phyloP scores from a whole-genome alignment of 2,888 invertebrate genomes.

The Dasypogon diadema region DNA sequence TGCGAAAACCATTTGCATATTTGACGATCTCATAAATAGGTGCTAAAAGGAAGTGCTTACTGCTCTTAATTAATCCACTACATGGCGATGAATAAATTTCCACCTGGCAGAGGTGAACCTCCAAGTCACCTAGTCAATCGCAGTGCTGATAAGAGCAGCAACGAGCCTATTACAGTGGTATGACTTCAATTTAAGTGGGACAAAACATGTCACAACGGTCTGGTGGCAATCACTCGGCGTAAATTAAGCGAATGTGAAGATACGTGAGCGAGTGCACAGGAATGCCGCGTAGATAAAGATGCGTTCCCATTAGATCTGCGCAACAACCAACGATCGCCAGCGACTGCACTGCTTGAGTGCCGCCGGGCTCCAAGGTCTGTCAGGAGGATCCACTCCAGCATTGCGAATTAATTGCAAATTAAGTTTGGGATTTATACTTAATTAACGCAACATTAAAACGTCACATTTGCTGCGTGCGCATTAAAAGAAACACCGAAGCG shows the following conservation, averaged over 20 bases:
- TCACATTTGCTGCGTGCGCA: conserved; percentile 52
- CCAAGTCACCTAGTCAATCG: not conserved
- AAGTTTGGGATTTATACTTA: conserved; percentile 57
- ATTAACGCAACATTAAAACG: conserved; percentile 56
- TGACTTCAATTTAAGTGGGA: conserved; percentile 1
- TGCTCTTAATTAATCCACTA: conserved; percentile 37
- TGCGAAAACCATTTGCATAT: conserved; percentile 50
- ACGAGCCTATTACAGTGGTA: not conserved
- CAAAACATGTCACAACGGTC: conserved; percentile 33
- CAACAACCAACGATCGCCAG: not conserved
- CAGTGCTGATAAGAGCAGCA: conserved; percentile 6
- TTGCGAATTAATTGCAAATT: conserved; percentile 56
- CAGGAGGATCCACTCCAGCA: conserved; percentile 7
- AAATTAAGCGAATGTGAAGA: conserved; percentile 5
- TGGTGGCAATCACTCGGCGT: conserved; percentile 26
- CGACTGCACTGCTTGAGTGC: not conserved
- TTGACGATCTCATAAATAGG: conserved; percentile 52
- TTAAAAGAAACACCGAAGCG: conserved; percentile 8
- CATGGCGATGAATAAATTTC: conserved; percentile 32
- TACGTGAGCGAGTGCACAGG: not conserved
- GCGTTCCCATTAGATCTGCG: conserved; percentile 6
- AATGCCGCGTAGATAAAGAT: not conserved
- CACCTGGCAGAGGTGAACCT: not conserved
- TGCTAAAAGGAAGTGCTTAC: conserved; percentile 53
- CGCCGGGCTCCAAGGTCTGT: not conserved